These are phyloP conservation scores for Clitarchus hookeri DNA, from an alignment of 2,888 invertebrate genomes.

Conservation along the genomic window DNA sequence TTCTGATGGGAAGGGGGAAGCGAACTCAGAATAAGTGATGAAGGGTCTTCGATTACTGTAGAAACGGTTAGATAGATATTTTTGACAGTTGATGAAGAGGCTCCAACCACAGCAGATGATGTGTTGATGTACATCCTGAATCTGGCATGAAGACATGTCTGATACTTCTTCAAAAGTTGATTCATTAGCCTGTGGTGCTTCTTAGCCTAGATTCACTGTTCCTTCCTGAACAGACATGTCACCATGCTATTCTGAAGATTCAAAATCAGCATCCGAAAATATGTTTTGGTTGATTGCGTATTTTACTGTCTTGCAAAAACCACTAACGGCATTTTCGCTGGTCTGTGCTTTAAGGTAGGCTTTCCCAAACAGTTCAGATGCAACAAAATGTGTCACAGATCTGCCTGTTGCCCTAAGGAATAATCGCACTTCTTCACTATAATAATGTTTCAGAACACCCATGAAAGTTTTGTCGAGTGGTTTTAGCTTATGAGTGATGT, in stretches of 20 bases:
- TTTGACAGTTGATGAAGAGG: background rate
- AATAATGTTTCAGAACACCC: background rate
- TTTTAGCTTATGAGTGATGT: background rate
- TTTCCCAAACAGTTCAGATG: background rate
- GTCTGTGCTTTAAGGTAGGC: background rate
- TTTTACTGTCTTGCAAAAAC: background rate
- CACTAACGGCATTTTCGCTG: background rate
- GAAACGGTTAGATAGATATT: background rate
- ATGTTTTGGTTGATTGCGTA: background rate
- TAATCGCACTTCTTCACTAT: background rate
- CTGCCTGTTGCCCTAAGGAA: background rate
- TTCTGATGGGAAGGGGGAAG: background rate
- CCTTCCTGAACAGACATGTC: background rate
- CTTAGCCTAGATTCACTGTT: too few species aligned
- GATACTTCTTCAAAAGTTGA: background rate
- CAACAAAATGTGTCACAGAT: background rate
- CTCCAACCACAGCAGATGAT: too few species aligned
- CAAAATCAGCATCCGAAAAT: background rate
- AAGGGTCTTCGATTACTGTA: background rate
- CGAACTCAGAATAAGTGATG: background rate
- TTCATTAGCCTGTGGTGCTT: background rate
- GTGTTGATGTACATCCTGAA: background rate
- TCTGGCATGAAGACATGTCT: background rate
- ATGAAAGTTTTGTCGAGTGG: background rate
- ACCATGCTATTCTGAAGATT: background rate